Conservation (phyloP, 2,888 invertebrate species). For the Lasioglossum villosulum region DNA sequence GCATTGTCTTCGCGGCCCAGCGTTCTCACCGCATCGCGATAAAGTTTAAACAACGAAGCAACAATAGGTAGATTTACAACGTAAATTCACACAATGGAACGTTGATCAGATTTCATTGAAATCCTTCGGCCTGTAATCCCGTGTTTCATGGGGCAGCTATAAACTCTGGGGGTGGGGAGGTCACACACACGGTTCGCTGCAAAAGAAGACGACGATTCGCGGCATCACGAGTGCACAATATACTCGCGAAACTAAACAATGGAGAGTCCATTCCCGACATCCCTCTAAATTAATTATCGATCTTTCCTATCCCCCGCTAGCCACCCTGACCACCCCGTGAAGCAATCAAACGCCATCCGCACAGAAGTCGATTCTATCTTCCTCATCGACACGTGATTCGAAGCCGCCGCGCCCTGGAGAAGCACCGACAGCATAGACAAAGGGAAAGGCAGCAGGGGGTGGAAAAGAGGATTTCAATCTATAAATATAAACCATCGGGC, state of each 20-base stretch:
- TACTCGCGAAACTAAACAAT: constrained; percentile 12
- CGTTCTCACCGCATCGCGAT: neutral
- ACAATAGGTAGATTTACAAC: neutral
- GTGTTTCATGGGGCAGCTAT: neutral
- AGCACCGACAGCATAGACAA: neutral
- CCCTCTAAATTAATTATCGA: constrained; percentile 19
- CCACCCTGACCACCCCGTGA: neutral
- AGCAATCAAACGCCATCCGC: constrained; percentile 15
- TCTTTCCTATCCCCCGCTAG: neutral
- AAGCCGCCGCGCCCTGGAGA: neutral
- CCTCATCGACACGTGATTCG: constrained; percentile 15
- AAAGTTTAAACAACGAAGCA: neutral
- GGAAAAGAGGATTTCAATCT: constrained; percentile 69
- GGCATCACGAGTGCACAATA: constrained; percentile 23
- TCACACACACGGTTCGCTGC: neutral
- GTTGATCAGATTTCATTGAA: neutral
- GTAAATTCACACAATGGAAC: neutral
- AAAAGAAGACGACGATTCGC: constrained; percentile 1
- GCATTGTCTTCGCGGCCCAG: neutral
- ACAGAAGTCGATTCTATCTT: constrained; percentile 17
- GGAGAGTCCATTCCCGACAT: constrained; percentile 8
- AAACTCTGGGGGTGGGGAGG: neutral
- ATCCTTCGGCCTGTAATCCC: neutral
- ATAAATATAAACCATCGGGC: constrained; percentile 76
- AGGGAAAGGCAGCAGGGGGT: neutral